phyloP scores from a whole-genome alignment of 1,140 invertebrate species.

The Oncopodura yosiiana region DNA sequence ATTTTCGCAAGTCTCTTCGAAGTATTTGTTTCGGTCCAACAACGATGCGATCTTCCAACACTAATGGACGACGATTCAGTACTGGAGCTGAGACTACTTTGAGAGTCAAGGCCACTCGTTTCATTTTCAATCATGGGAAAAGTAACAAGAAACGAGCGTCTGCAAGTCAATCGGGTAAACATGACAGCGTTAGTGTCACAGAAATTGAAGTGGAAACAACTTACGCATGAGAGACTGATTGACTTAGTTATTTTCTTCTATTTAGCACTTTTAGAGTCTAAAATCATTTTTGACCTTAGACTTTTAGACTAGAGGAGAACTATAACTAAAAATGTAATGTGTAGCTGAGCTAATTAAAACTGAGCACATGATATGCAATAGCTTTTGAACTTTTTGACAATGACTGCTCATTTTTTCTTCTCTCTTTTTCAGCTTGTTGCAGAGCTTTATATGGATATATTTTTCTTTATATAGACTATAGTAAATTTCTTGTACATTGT shows the following conservation, averaged over 20 bases:
- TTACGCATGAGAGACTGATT: not conserved
- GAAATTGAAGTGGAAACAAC: constrained; percentile 11
- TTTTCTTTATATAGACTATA: no score
- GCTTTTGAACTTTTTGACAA: no score
- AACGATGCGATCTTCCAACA: not conserved
- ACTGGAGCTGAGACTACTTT: not conserved
- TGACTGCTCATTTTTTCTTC: no score
- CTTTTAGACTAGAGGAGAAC: no score
- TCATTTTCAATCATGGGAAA: not conserved
- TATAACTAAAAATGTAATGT: no score
- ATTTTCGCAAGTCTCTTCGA: constrained; percentile 56
- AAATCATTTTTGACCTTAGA: no score
- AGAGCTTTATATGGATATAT: no score
- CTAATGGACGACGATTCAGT: not conserved
- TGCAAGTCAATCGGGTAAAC: not conserved
- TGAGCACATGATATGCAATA: no score
- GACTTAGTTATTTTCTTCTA: not conserved
- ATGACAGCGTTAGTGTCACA: not conserved
- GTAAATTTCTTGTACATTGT: no score
- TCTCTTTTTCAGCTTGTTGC: no score
- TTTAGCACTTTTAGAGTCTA: not conserved
- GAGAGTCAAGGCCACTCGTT: not conserved
- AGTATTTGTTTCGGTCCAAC: constrained; percentile 9
- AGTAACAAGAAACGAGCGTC: not conserved
- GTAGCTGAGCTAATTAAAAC: no score